Conservation (phyloP, 2,888 invertebrate genomes). For the Dryocosmus kuriphilus region DNA sequence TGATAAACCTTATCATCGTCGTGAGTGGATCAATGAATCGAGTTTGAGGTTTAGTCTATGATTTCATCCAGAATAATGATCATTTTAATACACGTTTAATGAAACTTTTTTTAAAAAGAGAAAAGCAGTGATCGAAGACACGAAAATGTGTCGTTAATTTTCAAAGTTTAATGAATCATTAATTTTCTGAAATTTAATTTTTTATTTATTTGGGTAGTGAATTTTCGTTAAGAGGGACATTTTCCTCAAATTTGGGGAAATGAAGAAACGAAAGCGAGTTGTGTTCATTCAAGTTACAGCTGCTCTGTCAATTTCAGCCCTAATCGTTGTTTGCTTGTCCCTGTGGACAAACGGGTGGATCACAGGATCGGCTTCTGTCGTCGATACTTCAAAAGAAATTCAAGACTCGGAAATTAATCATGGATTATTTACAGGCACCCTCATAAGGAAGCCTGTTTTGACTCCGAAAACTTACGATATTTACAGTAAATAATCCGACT, state of each 20-base stretch:
- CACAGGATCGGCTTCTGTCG: slow-evolving; percentile 53
- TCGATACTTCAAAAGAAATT: slow-evolving; percentile 49
- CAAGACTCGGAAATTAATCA: slow-evolving; percentile 57
- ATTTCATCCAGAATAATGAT: background rate
- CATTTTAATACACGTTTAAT: background rate
- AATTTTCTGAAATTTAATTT: background rate
- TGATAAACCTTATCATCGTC: slow-evolving; percentile 27
- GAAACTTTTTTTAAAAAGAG: background rate
- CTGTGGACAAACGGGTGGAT: slow-evolving; percentile 59
- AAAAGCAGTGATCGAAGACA: background rate
- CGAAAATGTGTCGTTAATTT: slow-evolving; percentile 5
- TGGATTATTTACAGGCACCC: slow-evolving; percentile 61
- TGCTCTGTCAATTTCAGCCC: slow-evolving; percentile 55
- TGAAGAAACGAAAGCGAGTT: slow-evolving; percentile 25
- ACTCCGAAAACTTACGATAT: slow-evolving; percentile 58
- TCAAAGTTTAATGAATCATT: background rate
- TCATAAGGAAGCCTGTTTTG: slow-evolving; percentile 53
- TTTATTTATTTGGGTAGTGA: background rate
- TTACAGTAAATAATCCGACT: slow-evolving; percentile 53
- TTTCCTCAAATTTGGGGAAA: background rate
- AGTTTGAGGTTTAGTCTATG: slow-evolving; percentile 21
- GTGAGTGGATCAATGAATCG: slow-evolving; percentile 9
- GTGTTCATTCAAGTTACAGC: slow-evolving; percentile 53
- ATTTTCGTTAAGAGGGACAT: background rate
- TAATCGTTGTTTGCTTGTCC: slow-evolving; percentile 57